phyloP scores from a whole-genome alignment of 1,140 invertebrate genomes.

The Zaprionus nigranus region DNA sequence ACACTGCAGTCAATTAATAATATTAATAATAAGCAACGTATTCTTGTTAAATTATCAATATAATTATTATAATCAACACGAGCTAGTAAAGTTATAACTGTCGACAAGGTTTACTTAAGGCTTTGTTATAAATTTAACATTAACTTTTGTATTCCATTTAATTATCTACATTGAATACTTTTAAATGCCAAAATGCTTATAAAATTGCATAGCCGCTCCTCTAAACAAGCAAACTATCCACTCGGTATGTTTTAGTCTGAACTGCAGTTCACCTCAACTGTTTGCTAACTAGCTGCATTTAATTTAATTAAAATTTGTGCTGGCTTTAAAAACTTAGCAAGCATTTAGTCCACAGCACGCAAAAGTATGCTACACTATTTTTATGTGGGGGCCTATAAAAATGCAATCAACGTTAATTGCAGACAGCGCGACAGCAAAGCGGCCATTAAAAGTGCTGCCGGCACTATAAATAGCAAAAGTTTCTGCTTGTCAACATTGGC shows the following conservation, averaged over 20 bases:
- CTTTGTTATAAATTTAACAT: too few species aligned
- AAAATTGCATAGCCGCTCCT: too few species aligned
- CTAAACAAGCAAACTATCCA: too few species aligned
- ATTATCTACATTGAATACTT: too few species aligned
- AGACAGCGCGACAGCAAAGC: conserved; percentile 33
- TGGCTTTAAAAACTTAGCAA: background rate
- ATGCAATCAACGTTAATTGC: conserved; percentile 75
- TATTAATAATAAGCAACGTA: too few species aligned
- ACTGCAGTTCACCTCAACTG: background rate
- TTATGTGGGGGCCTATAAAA: conserved; percentile 58
- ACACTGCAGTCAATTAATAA: too few species aligned
- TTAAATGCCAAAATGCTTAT: too few species aligned
- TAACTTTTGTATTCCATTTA: too few species aligned
- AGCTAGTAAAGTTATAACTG: too few species aligned
- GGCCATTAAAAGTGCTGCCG: conserved; percentile 54
- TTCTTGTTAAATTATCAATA: too few species aligned
- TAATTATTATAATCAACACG: too few species aligned
- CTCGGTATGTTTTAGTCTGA: background rate
- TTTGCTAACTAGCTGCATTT: conserved; percentile 5
- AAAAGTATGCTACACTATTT: conserved; percentile 41
- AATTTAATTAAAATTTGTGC: background rate
- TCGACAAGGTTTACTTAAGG: too few species aligned
- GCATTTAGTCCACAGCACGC: conserved; percentile 6
- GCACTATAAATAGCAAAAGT: conserved; percentile 48
- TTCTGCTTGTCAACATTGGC: conserved; percentile 53